A percentile compares a stretch with the other conserved stretches of the same genome.
Conservation (phyloP, 1,140 invertebrate genomes). For the Ceratoteleas bidentatus region DNA sequence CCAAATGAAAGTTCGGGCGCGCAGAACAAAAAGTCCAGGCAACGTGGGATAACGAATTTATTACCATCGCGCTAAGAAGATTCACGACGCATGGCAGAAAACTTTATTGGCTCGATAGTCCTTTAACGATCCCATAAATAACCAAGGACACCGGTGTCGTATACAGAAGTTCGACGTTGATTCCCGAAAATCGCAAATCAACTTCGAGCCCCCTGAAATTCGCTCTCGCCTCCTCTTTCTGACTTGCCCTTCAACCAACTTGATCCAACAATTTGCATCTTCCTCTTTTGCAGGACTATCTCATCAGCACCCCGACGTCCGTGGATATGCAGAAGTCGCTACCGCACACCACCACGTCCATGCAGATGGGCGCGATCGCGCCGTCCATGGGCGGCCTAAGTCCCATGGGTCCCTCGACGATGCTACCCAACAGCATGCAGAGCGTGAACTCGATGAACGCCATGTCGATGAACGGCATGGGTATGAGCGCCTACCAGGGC, state of each 20-base stretch:
- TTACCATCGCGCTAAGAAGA: conserved; percentile 64
- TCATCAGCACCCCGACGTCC: conserved; percentile 77
- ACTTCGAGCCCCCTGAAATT: too few species aligned
- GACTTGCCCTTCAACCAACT: too few species aligned
- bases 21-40: conserved; percentile 44
- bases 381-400: conserved; percentile 78
- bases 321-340: conserved; percentile 78
- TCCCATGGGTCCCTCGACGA: conserved; percentile 78
- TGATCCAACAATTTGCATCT: not conserved
- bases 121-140: conserved; percentile 69
- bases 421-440: conserved; percentile 79
- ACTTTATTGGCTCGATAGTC: conserved; percentile 65
- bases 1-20: conserved; percentile 49
- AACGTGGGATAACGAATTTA: conserved; percentile 66
- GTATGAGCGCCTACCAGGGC: conserved; percentile 78
- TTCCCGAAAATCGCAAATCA: too few species aligned
- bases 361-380: conserved; percentile 80
- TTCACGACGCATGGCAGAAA: conserved; percentile 62
- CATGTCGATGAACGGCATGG: conserved; percentile 80
- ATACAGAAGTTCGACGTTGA: conserved; percentile 53
- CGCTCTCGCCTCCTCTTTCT: too few species aligned
- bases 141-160: conserved; percentile 51
- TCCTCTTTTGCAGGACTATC: conserved; percentile 74
- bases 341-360: conserved; percentile 79
- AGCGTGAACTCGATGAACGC: conserved; percentile 79